Evolutionary conservation across 2,888 invertebrate genomes (phyloP).

Genomic region (Beris chalybata): DNA sequence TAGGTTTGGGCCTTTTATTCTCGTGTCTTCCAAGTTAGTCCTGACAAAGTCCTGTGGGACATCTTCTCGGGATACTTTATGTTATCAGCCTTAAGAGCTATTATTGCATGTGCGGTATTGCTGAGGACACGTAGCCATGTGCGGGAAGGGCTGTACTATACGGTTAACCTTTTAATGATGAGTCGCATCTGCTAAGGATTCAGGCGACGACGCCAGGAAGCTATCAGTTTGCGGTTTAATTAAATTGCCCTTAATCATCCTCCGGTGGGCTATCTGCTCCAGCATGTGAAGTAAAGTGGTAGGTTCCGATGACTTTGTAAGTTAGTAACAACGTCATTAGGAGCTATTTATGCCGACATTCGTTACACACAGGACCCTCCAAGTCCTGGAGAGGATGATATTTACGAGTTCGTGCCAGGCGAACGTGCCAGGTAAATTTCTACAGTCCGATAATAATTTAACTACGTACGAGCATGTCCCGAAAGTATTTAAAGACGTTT

Average conservation of each 20-base stretch:
- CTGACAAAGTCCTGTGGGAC: too few relatives aligned
- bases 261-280: not conserved
- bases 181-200: too few relatives aligned
- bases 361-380: not conserved
- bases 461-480: not conserved
- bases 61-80: too few relatives aligned
- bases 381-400: not conserved
- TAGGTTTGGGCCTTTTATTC: too few relatives aligned
- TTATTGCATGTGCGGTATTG: too few relatives aligned
- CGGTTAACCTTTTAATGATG: too few relatives aligned
- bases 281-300: not conserved
- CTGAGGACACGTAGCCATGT: too few relatives aligned
- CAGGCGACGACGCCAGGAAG: not conserved
- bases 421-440: not conserved
- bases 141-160: too few relatives aligned
- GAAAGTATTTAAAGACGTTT: not conserved
- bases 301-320: slow-evolving; percentile 8
- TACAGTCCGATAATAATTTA: not conserved
- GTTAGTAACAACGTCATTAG: slow-evolving; percentile 1
- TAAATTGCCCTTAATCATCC: slow-evolving; percentile 27
- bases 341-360: slow-evolving; percentile 20
- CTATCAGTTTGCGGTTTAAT: slow-evolving; percentile 23
- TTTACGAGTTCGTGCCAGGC: slow-evolving; percentile 15
- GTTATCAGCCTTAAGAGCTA: too few relatives aligned
- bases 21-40: too few relatives aligned